Conservation (phyloP, 92 coral and sea anemone genomes). For the Bergia sp. region DNA sequence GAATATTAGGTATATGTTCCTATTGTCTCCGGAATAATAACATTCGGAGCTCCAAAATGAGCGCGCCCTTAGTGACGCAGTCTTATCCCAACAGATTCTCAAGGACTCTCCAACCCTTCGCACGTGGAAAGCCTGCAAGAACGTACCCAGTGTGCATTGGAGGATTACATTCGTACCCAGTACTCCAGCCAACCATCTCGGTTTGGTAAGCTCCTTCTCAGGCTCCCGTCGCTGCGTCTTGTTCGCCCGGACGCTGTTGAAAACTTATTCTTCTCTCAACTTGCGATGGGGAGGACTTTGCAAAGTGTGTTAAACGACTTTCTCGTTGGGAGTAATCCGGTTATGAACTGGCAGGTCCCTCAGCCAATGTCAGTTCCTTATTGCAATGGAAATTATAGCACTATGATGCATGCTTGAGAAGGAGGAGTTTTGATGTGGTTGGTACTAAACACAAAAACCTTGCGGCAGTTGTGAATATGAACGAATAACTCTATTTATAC, state of each 20-base stretch:
- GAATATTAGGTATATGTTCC: too few relatives aligned
- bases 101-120: slow-evolving; percentile 71
- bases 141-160: slow-evolving; percentile 89
- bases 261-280: slow-evolving; percentile 75
- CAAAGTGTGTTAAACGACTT: slow-evolving; percentile 82
- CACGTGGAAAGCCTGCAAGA: slow-evolving; percentile 89
- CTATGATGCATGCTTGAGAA: slow-evolving; percentile 30
- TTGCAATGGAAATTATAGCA: slow-evolving; percentile 29
- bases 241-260: slow-evolving; percentile 82
- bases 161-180: slow-evolving; percentile 87
- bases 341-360: slow-evolving; percentile 51
- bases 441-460: background rate
- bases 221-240: slow-evolving; percentile 87
- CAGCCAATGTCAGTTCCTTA: slow-evolving; percentile 46
- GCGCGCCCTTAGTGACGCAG: background rate
- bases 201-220: slow-evolving; percentile 90
- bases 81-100: slow-evolving; percentile 63
- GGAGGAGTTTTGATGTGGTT: too few relatives aligned
- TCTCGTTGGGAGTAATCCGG: slow-evolving; percentile 59
- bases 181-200: slow-evolving; percentile 85
- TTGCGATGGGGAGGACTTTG: slow-evolving; percentile 74
- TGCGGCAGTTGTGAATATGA: background rate
- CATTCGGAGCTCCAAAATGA: too few relatives aligned
- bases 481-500: too few relatives aligned
- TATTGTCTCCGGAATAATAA: too few relatives aligned